Evolutionary conservation across 2,113 vertebrate species (phyloP), one percentile per base, ranked within the genome.

Genomic region (Mugil cephalus): DNA sequence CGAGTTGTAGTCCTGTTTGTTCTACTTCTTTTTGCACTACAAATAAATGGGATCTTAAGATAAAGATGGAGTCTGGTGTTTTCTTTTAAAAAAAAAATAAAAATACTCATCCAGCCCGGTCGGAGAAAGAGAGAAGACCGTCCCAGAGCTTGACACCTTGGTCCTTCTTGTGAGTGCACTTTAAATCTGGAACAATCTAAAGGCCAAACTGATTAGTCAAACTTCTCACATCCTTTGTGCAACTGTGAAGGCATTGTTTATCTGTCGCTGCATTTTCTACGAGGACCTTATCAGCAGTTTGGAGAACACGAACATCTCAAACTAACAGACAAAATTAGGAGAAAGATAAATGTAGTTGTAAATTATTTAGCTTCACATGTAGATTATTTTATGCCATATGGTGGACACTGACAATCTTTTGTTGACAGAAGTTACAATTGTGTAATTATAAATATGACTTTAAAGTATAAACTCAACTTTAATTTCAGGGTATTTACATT

Each of bases 11-110:
- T 80, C 38, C 63, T 62, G 42, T 81, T 68, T 61, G 62, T 77
- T 87, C 54, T 56, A 69, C 72, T 76, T 30, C 24, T 30, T 30
- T 89, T 89, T 91, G 82, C 83, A 89, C 88, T 78, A 83, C 87
- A 88, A 93, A 93, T 92, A 92, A 92, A 91, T 75, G 62, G 82
- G 83, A 82, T 87, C 65, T 67, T 56, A 69, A 74, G 66, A 77
- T 46, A 68, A 61, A 69, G 11, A 9, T 13, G 6, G 4, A 35
- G 11, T 71, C n/a, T 55, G 10, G n/a, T 76, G 46, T 64, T 54
- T 4, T 74, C 30, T 24, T 61, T 46, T 45, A n/a, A n/a, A n/a
- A n/a, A n/a, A n/a, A n/a, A n/a, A n/a, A n/a, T 30, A 30, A 3
- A 30, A 24, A 51, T 9, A 40, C 14, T 18, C 18, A 1, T 24